A percentile compares a stretch with the other conserved stretches of the same genome.
Conservation (phyloP, 1,140 invertebrate genomes). For the Bombyx mandarina region DNA sequence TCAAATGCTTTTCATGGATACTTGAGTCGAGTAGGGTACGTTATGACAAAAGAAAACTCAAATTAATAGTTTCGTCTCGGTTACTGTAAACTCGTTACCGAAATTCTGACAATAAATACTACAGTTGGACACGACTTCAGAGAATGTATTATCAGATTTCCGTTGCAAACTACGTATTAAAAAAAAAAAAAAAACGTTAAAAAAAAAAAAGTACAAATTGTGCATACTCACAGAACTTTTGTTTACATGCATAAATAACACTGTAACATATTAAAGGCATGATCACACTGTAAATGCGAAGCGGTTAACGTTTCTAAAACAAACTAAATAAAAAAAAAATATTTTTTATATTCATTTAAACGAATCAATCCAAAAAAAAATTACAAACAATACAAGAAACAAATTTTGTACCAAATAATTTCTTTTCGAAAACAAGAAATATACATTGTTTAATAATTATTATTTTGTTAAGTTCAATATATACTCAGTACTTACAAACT, state of each 20-base stretch:
- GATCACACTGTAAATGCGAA: slow-evolving; percentile 67
- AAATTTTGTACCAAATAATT: slow-evolving; percentile 59
- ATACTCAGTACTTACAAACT: slow-evolving; percentile 64
- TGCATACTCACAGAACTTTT: slow-evolving; percentile 67
- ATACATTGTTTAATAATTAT: no score
- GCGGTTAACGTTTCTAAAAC: slow-evolving; percentile 34
- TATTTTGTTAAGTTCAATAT: slow-evolving; percentile 31
- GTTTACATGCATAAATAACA: slow-evolving; percentile 59
- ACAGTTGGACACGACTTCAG: slow-evolving; percentile 9
- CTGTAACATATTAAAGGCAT: slow-evolving; percentile 58
- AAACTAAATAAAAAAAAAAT: slow-evolving; percentile 28
- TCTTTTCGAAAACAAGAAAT: slow-evolving; percentile 18
- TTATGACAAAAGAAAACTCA: no score
- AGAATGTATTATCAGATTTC: slow-evolving; percentile 36
- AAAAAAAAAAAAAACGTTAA: slow-evolving; percentile 14
- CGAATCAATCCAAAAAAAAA: slow-evolving; percentile 17
- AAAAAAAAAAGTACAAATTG: slow-evolving; percentile 49
- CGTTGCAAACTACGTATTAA: slow-evolving; percentile 36
- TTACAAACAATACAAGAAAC: slow-evolving; percentile 29
- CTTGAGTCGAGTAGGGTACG: no score
- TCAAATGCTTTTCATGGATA: not conserved
- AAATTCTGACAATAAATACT: slow-evolving; percentile 29
- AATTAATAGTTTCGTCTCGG: no score
- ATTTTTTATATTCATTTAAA: not conserved
- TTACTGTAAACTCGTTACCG: not conserved